These are phyloP conservation scores for Phthorimaea operculella DNA, from an alignment of 1,140 invertebrate genomes.

Conservation along the genomic window DNA sequence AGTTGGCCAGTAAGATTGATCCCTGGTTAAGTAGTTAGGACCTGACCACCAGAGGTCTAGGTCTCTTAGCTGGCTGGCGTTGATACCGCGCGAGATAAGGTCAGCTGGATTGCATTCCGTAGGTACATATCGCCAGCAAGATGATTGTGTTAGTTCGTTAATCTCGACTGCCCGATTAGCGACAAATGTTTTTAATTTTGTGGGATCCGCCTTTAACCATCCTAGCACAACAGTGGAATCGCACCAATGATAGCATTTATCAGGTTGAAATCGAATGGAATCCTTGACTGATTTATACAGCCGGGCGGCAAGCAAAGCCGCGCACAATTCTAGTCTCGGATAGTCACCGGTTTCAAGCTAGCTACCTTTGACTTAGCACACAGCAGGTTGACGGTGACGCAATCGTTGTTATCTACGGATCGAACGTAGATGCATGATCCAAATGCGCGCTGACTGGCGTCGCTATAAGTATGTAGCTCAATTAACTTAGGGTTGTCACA, in stretches of 20 bases:
- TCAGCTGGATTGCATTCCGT: slow-evolving; percentile 1
- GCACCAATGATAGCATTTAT: slow-evolving; percentile 5
- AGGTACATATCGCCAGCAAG: slow-evolving; percentile 16
- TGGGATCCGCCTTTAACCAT: slow-evolving; percentile 6
- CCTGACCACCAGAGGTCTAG: neutral
- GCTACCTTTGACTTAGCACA: slow-evolving; percentile 12
- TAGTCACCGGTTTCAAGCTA: slow-evolving; percentile 7
- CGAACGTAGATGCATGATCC: slow-evolving; percentile 6
- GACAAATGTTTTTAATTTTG: slow-evolving; percentile 11
- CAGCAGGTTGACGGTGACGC: neutral
- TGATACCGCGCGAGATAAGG: neutral
- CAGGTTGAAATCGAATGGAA: neutral
- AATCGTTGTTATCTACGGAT: neutral
- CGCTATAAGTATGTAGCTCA: slow-evolving; percentile 9
- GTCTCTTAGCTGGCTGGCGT: neutral
- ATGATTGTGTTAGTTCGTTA: neutral
- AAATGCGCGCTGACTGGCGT: slow-evolving; percentile 6
- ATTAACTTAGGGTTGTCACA: slow-evolving; percentile 4
- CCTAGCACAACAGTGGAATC: slow-evolving; percentile 11
- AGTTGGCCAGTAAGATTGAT: neutral
- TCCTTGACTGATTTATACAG: neutral
- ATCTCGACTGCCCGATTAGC: slow-evolving; percentile 7
- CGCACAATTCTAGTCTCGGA: slow-evolving; percentile 10
- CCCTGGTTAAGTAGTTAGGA: neutral
- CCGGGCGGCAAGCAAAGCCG: slow-evolving; percentile 8